phyloP scores from a whole-genome alignment of 1,140 invertebrate species.

The Galleria mellonella region DNA sequence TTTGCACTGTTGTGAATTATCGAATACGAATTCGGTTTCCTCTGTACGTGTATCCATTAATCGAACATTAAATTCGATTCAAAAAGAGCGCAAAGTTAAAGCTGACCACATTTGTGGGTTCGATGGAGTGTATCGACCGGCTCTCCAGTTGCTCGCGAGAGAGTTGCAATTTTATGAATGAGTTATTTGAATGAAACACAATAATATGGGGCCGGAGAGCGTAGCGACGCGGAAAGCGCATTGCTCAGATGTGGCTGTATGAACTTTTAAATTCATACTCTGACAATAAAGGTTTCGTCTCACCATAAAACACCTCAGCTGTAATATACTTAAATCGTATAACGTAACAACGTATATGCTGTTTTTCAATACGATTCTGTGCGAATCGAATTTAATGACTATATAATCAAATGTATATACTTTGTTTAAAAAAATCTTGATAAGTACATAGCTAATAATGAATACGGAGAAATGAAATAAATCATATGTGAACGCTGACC shows the following conservation, averaged over 20 bases:
- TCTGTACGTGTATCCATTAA: not conserved
- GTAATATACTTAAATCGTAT: slow-evolving; percentile 32
- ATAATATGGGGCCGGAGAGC: slow-evolving; percentile 44
- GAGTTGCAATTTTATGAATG: slow-evolving; percentile 68
- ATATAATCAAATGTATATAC: no score
- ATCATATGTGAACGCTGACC: no score
- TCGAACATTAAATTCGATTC: not conserved
- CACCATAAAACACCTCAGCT: slow-evolving; percentile 36
- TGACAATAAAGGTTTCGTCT: slow-evolving; percentile 36
- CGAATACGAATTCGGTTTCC: slow-evolving; percentile 12
- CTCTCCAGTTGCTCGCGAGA: slow-evolving; percentile 37
- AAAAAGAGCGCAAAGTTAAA: not conserved
- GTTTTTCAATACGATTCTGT: no score
- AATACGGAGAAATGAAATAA: no score
- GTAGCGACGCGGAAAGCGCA: slow-evolving; percentile 33
- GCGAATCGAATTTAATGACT: no score
- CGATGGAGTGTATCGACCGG: slow-evolving; percentile 38
- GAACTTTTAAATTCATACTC: slow-evolving; percentile 30
- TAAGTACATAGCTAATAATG: no score
- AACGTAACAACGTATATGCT: slow-evolving; percentile 16
- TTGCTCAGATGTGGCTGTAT: slow-evolving; percentile 18
- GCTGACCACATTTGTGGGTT: slow-evolving; percentile 27
- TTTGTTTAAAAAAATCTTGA: no score
- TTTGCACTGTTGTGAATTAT: slow-evolving; percentile 22
- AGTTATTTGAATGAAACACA: slow-evolving; percentile 65